Base-by-base conservation (phyloP, 2,888 invertebrate genomes). In the Cryptophagus acutangulus region DNA sequence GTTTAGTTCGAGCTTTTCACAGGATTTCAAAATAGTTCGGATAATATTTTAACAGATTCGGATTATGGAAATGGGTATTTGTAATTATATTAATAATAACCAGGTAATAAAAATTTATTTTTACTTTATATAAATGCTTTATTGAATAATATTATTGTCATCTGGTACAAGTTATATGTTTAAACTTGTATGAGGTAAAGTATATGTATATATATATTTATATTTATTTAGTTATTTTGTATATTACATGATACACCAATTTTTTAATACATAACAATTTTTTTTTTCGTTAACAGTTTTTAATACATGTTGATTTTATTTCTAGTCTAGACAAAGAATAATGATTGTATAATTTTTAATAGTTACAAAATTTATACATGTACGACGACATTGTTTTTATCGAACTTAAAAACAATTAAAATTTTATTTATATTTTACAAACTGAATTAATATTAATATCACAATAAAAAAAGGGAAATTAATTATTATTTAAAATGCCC, bases 181-280 rank as follows among this genome's bases (percentile, higher is more conserved):
- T 20, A 20, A 5, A 20, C n/a, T n/a, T n/a, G n/a, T 20, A 20
- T 20, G 9, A 20, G 9, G 5, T 6, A 6, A 20, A 6, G 20
- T 20, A 20, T 20, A 20, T 20, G 20, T 20, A 20, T 20, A 20
- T 20, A 20, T 5, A 6, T 20, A 20, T 6, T 20, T 9, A 20
- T 20, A 20, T 20, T 20, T 6, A 20, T 20, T 5, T 9, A 20
- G 20, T 20, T 20, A 9, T 20, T 20, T 20, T 13, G 9, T 24
- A 17, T 25, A 25, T 3, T 57, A 55, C 51, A 58, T 57, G 55
- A 49, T 55, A 62, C 61, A 62, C 56, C 58, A 55, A 62, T 57
- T n/a, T n/a, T n/a, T 58, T 51, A 58, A 51, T 58, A 59, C 57
- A 58, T 58, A 62, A 61, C 59, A 60, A 59, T 57, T 55, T 51